phyloP scores from a whole-genome alignment of 2,113 vertebrate species.

The Rafetus swinhoei region DNA sequence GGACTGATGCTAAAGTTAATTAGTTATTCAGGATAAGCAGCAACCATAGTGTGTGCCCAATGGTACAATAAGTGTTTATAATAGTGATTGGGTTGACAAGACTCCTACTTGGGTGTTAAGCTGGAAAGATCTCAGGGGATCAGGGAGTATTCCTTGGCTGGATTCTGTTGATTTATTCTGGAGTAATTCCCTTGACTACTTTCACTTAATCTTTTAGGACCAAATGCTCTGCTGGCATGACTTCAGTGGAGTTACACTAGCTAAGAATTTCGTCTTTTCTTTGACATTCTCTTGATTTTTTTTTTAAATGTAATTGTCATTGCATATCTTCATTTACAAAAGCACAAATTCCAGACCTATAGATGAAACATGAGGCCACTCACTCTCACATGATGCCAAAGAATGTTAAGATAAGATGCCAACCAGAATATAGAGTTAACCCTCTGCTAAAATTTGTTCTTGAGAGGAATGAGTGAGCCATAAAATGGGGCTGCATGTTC shows the following conservation, averaged over 20 bases:
- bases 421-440: background rate
- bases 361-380: background rate
- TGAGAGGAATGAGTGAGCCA: background rate
- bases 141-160: background rate
- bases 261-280: background rate
- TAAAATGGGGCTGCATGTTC: background rate
- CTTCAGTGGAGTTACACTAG: fast-evolving
- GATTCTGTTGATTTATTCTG: background rate
- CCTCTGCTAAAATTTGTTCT: background rate
- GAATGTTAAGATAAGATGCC: background rate
- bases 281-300: background rate
- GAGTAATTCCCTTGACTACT: background rate
- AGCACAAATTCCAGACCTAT: background rate
- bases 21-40: conserved; percentile 45
- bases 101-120: background rate
- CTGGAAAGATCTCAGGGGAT: background rate
- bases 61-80: background rate
- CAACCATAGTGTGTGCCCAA: background rate
- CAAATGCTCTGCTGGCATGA: background rate
- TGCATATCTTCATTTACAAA: background rate
- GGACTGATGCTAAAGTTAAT: conserved; percentile 42
- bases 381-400: background rate
- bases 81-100: conserved; percentile 4
- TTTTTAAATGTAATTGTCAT: background rate
- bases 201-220: background rate